A percentile compares a stretch with the other conserved stretches of the same genome.
These are phyloP conservation scores for Triplophysa rosa DNA, from an alignment of 2,113 vertebrate species.

Conservation along the genomic window DNA sequence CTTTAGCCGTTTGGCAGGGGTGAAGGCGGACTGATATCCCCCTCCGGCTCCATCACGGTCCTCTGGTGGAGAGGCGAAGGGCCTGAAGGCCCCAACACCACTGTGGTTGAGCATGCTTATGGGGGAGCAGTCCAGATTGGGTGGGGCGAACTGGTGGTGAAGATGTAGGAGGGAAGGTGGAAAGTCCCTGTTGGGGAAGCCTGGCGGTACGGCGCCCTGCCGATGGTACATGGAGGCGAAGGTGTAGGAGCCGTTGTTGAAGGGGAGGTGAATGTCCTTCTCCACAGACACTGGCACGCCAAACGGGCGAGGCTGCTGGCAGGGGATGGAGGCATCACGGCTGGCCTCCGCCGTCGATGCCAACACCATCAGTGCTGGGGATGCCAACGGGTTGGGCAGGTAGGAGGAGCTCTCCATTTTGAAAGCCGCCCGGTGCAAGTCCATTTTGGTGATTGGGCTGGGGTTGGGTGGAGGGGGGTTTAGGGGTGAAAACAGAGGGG, in stretches of 20 bases:
- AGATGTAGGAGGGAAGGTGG: conserved; percentile 96
- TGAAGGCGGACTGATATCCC: conserved; percentile 97
- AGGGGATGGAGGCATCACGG: conserved; percentile 95
- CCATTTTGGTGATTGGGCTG: conserved; percentile 78
- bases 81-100: conserved; percentile 94
- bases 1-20: conserved; percentile 96
- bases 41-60: conserved; percentile 90
- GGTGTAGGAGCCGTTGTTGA: conserved; percentile 97
- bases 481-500: conserved; percentile 45
- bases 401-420: conserved; percentile 99
- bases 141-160: conserved; percentile 97
- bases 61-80: conserved; percentile 91
- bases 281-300: conserved; percentile 96
- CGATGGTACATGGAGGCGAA: conserved; percentile 99
- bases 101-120: conserved; percentile 99
- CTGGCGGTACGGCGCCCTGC: conserved; percentile 91
- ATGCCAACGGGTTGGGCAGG: conserved; percentile 95
- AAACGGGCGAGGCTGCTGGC: conserved; percentile 94
- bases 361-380: conserved; percentile 97
- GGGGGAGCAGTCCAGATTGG: conserved; percentile 96
- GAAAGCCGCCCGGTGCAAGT: conserved; percentile 99
- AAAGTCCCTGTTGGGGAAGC: conserved; percentile 96
- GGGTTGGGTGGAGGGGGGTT: conserved; percentile 54
- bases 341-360: conserved; percentile 97
- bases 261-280: conserved; percentile 97